Conservation (phyloP, 2,797 vertebrate species). For the Synanceia verrucosa region DNA sequence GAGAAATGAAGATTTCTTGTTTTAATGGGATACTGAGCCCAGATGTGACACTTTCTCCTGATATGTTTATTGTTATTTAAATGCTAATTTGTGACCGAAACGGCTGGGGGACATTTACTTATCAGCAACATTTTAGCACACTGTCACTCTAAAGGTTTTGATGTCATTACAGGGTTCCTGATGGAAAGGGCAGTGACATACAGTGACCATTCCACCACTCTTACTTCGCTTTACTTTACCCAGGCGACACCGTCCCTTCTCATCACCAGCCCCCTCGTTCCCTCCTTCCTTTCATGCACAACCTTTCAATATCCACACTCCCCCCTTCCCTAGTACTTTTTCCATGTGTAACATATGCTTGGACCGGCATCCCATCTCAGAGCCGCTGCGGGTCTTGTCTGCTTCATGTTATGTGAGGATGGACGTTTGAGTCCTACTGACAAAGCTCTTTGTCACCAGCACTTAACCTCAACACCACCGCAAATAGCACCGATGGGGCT, state of each 20-base stretch:
- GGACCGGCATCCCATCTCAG: conserved; percentile 49
- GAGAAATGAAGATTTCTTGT: not conserved
- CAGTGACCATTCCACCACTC: conserved; percentile 79
- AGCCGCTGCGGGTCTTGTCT: conserved; percentile 63
- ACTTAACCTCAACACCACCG: conserved; percentile 69
- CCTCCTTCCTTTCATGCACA: conserved; percentile 54
- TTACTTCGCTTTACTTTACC: conserved; percentile 72
- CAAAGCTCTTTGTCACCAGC: conserved; percentile 77
- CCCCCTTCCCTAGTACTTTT: conserved; percentile 43
- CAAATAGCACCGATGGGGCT: conserved; percentile 35
- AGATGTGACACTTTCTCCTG: conserved; percentile 13
- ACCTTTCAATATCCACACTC: conserved; percentile 50
- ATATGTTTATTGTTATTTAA: conserved; percentile 15
- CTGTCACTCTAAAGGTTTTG: conserved; percentile 71
- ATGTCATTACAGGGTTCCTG: conserved; percentile 70
- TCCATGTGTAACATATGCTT: conserved; percentile 65
- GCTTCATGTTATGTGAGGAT: conserved; percentile 72
- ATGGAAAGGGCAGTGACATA: conserved; percentile 78
- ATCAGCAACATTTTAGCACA: conserved; percentile 47
- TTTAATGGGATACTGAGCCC: not conserved
- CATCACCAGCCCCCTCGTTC: conserved; percentile 35
- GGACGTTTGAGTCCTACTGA: conserved; percentile 75
- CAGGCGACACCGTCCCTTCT: conserved; percentile 56
- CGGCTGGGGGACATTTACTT: conserved; percentile 59
- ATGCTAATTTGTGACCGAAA: conserved; percentile 27